Conservation (phyloP, 1,140 invertebrate genomes). For the Belonocnema kinseyi region DNA sequence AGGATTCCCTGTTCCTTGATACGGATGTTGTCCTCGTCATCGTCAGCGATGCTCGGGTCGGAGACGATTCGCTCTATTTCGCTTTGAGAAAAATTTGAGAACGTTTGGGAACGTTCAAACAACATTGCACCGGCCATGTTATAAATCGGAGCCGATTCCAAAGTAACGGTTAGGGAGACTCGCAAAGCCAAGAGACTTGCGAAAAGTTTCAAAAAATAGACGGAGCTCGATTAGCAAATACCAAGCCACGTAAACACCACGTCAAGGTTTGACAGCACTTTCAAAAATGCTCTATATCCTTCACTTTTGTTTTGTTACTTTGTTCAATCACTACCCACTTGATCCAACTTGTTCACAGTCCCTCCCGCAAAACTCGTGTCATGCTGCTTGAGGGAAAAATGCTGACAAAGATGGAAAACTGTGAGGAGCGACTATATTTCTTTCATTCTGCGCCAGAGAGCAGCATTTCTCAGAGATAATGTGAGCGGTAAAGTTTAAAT, state of each 20-base stretch:
- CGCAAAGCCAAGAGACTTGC: slow-evolving; percentile 11
- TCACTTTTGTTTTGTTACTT: slow-evolving; percentile 27
- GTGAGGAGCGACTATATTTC: too few species aligned
- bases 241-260: not conserved
- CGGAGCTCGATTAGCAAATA: not conserved
- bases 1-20: slow-evolving; percentile 93
- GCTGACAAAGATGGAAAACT: slow-evolving; percentile 14
- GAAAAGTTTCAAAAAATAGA: slow-evolving; percentile 2
- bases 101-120: slow-evolving; percentile 84
- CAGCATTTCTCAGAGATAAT: too few species aligned
- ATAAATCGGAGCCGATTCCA: not conserved
- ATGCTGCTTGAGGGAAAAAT: slow-evolving; percentile 42
- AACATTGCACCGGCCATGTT: slow-evolving; percentile 90
- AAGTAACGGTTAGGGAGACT: not conserved
- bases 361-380: slow-evolving; percentile 53
- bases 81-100: too few species aligned
- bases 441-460: too few species aligned
- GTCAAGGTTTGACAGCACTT: not conserved
- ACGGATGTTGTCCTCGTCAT: slow-evolving; percentile 91
- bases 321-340: slow-evolving; percentile 13
- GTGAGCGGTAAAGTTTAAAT: too few species aligned
- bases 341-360: not conserved
- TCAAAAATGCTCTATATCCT: slow-evolving; percentile 8
- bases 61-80: slow-evolving; percentile 78
- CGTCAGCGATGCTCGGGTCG: slow-evolving; percentile 80